Conservation (phyloP, 2,797 vertebrate species). For the Gephyroberyx darwinii region DNA sequence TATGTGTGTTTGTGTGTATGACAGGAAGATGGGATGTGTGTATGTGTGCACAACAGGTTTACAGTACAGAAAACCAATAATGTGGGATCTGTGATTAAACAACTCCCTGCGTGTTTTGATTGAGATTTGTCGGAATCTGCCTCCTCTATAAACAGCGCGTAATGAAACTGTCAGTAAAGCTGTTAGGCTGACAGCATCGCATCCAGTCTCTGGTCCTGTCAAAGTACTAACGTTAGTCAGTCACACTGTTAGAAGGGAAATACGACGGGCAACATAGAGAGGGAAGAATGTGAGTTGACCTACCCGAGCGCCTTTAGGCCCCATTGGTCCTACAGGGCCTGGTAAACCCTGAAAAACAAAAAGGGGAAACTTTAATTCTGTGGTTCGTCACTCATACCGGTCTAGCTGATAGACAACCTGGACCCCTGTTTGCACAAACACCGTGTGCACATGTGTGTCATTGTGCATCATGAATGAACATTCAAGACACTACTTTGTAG, state of each 20-base stretch:
- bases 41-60: slow-evolving; percentile 5
- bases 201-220: slow-evolving; percentile 21
- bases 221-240: slow-evolving; percentile 33
- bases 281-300: slow-evolving; percentile 36
- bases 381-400: background rate
- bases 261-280: background rate
- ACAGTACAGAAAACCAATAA: slow-evolving; percentile 12
- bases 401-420: slow-evolving; percentile 4
- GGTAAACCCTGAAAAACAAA: slow-evolving; percentile 78
- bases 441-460: background rate
- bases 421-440: slow-evolving; percentile 16
- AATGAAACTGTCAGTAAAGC: slow-evolving; percentile 19
- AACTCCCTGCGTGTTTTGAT: slow-evolving; percentile 10
- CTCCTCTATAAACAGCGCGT: slow-evolving; percentile 19
- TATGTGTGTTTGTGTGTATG: slow-evolving; percentile 23
- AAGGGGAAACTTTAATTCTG: slow-evolving; percentile 37
- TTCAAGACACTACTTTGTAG: background rate
- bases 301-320: slow-evolving; percentile 80
- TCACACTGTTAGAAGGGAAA: slow-evolving; percentile 14
- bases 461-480: background rate
- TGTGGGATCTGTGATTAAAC: slow-evolving; percentile 29
- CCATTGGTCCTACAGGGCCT: slow-evolving; percentile 78
- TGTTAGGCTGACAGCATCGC: slow-evolving; percentile 7
- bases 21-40: slow-evolving; percentile 31
- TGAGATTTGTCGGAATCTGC: slow-evolving; percentile 8